Evolutionary conservation across 2,888 invertebrate species (phyloP).

Genomic region (Catocala nupta): DNA sequence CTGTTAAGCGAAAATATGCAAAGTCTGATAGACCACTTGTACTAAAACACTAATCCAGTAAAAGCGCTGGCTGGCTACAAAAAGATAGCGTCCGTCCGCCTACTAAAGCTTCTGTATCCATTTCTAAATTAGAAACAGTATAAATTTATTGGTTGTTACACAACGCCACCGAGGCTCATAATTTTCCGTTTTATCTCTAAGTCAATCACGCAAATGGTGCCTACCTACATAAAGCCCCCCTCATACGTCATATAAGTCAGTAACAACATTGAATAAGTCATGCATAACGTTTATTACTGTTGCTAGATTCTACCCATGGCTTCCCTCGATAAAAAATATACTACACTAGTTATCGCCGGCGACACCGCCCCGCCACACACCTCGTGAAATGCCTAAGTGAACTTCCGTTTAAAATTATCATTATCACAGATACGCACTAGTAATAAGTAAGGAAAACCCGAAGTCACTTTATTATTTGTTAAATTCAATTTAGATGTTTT

Average conservation of each 20-base stretch:
- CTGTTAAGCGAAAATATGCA: slow-evolving; percentile 24
- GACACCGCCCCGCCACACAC: not conserved
- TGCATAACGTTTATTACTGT: slow-evolving; percentile 40
- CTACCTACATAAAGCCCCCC: slow-evolving; percentile 38
- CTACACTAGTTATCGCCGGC: not conserved
- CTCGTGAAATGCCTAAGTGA: no score
- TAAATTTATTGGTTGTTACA: slow-evolving; percentile 57
- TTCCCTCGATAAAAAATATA: not conserved
- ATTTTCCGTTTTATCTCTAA: slow-evolving; percentile 58
- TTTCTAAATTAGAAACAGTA: slow-evolving; percentile 62
- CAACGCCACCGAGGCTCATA: slow-evolving; percentile 50
- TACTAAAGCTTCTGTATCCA: slow-evolving; percentile 51
- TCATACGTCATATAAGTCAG: slow-evolving; percentile 34
- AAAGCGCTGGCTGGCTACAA: slow-evolving; percentile 38
- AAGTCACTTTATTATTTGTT: no score
- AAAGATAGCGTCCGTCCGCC: slow-evolving; percentile 31
- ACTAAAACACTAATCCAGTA: slow-evolving; percentile 44
- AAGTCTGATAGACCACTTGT: slow-evolving; percentile 21
- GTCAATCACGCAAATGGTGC: slow-evolving; percentile 60
- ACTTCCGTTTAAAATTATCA: no score
- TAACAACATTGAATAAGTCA: slow-evolving; percentile 41
- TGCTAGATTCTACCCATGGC: slow-evolving; percentile 5
- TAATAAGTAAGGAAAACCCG: no score
- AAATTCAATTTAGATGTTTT: no score
- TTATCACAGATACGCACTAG: no score